These are phyloP conservation scores for Aegypius monachus DNA, from an alignment of 2,113 vertebrate genomes.

Conservation along the genomic window DNA sequence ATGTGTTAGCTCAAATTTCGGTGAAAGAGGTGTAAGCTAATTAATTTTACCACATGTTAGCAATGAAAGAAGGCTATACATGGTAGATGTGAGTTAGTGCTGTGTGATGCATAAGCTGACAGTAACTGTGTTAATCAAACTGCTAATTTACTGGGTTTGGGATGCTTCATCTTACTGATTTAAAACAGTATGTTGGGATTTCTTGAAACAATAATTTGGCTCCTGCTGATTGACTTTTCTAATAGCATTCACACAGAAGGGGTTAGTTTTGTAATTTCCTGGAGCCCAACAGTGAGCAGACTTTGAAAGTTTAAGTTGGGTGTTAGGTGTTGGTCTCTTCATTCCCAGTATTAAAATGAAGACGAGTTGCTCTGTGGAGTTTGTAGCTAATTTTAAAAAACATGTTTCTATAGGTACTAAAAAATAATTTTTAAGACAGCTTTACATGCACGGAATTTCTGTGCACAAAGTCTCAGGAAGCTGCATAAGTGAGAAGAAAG, in stretches of 20 bases:
- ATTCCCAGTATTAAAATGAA: background rate
- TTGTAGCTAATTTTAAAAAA: background rate
- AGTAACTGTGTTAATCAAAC: background rate
- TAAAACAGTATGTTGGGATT: background rate
- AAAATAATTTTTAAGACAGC: background rate
- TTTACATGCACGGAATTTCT: background rate
- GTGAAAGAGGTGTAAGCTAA: background rate
- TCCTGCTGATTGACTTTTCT: background rate
- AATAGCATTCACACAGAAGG: background rate
- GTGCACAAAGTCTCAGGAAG: background rate
- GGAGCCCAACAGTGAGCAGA: background rate
- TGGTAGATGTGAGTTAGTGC: background rate
- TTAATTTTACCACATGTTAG: background rate
- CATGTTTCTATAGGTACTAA: background rate
- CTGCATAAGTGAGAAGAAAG: background rate
- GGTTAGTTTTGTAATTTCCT: background rate
- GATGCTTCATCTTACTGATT: background rate
- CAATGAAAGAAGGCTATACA: background rate
- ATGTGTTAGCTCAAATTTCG: background rate
- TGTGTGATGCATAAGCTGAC: background rate
- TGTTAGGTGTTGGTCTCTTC: background rate
- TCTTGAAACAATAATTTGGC: background rate
- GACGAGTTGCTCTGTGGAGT: background rate
- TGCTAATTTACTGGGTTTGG: background rate
- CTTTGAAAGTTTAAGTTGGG: background rate